phyloP scores from a whole-genome alignment of 2,888 invertebrate genomes.

The Tiphia femorata region DNA sequence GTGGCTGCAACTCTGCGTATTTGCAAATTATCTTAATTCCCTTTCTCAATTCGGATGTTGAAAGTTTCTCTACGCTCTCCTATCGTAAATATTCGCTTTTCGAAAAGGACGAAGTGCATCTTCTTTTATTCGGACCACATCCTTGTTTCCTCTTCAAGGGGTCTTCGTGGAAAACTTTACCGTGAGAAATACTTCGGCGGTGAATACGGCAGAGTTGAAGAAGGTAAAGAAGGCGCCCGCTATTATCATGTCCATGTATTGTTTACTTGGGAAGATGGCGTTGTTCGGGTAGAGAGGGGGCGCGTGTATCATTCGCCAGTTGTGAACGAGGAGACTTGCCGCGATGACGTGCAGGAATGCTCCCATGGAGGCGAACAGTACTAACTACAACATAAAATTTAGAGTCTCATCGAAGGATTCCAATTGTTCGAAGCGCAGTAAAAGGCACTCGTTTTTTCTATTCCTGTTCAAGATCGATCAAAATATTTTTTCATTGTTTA shows the following conservation, averaged over 20 bases:
- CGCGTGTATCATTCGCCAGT: slow-evolving; percentile 64
- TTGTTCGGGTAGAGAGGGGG: slow-evolving; percentile 64
- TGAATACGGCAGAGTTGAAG: slow-evolving; percentile 74
- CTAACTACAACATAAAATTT: slow-evolving; percentile 65
- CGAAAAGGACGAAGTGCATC: neutral
- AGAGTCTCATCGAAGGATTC: too few relatives aligned
- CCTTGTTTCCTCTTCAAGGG: slow-evolving; percentile 2
- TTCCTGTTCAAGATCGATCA: too few relatives aligned
- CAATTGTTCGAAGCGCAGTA: too few relatives aligned
- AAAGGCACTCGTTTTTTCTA: too few relatives aligned
- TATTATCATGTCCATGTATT: slow-evolving; percentile 77
- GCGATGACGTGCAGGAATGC: slow-evolving; percentile 76
- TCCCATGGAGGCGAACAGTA: slow-evolving; percentile 75
- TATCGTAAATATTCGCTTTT: too few relatives aligned
- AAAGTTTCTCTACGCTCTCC: too few relatives aligned
- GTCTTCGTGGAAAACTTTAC: slow-evolving; percentile 66
- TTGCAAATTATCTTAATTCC: neutral
- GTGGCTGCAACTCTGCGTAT: neutral
- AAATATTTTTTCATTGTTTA: neutral
- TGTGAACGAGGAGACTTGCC: slow-evolving; percentile 75
- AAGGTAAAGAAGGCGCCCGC: slow-evolving; percentile 77
- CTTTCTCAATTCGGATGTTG: too few relatives aligned
- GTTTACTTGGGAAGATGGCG: slow-evolving; percentile 74
- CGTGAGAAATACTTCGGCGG: slow-evolving; percentile 75
- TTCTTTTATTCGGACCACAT: neutral